Base-by-base conservation (phyloP, 2,888 invertebrate genomes). In the Melieria picta region DNA sequence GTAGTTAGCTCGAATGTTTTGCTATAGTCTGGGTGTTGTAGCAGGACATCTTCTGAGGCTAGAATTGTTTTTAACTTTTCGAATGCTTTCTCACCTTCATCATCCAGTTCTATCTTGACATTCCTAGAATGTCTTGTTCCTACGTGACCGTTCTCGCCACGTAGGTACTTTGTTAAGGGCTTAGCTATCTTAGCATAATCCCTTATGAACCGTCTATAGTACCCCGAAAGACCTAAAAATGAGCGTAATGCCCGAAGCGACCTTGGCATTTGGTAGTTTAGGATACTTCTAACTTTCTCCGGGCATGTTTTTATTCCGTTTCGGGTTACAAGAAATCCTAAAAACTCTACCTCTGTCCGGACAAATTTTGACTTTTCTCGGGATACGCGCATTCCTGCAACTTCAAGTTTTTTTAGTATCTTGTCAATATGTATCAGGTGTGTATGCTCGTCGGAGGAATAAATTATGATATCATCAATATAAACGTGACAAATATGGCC, bases 401-500 rank as follows among this genome's bases (percentile, higher is more conserved):
- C 30, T 55, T 47, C 47, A 9, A 66, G 42, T 55, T 71, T 65
- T 55, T 16, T n/a, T 13, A 66, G 57, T 7, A 71, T 60, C n/a
- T 46, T 69, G 5, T 56, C 42, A 46, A 56, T 63, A 62, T 69
- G 46, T 45, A 55, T 43, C 13, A 69, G 52, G 16, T 69, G 63
- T 57, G 65, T 60, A 55, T 16, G 45, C 16, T 46, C 46, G 13
- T 45, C 11, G 7, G 10, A 7, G 11, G 63, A 48, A 16, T 13
- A 63, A 11, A 63, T 63, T 7, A 47, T 63, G 46, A 48, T 16
- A 13, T 48, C 71, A 60, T 71, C 66, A 30, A 71, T 71, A 47
- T 66, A 71, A 43, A 65, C 69, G 52, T 66, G 66, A 57, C 71
- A 71, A 5, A 6, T 52, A 47, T 61, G 52, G 6, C 61, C 55